Evolutionary conservation across 2,888 invertebrate genomes (phyloP).

Genomic region (Cosmorhoe ocellata): DNA sequence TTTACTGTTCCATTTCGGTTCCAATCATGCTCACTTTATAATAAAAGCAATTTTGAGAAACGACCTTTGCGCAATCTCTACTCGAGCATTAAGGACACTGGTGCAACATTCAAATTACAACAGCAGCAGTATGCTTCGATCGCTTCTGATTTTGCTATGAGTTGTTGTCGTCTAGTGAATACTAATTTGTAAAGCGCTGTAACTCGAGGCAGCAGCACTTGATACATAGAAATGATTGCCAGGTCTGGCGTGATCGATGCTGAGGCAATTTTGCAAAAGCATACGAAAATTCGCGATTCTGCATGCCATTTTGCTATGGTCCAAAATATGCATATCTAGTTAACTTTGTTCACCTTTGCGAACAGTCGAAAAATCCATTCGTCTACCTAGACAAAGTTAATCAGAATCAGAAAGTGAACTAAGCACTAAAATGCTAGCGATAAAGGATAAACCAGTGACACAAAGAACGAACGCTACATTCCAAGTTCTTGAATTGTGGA

Average conservation of each 20-base stretch:
- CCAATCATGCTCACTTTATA: conserved; percentile 42
- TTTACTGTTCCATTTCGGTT: conserved; percentile 40
- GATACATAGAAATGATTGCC: conserved; percentile 42
- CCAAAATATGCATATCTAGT: conserved; percentile 16
- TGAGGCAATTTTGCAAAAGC: conserved; percentile 47
- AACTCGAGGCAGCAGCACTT: conserved; percentile 31
- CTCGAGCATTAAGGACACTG: conserved; percentile 69
- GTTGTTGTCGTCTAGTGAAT: conserved; percentile 37
- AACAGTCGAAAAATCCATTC: too few species aligned
- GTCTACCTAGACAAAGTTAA: too few species aligned
- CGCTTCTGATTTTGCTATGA: conserved; percentile 45
- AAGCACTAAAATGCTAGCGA: too few species aligned
- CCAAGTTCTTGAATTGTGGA: background rate
- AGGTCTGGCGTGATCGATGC: conserved; percentile 43
- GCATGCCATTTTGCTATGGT: conserved; percentile 21
- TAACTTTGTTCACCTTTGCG: background rate
- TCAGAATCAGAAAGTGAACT: too few species aligned
- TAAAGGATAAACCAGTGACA: background rate
- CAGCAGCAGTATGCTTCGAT: conserved; percentile 51
- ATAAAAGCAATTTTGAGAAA: conserved; percentile 58
- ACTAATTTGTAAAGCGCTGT: conserved; percentile 41
- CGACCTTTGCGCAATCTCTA: conserved; percentile 67
- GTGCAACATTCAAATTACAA: conserved; percentile 51
- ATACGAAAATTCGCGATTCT: conserved; percentile 42
- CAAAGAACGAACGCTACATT: background rate